Base-by-base conservation (phyloP, 2,113 vertebrate genomes). In the Phoxinus phoxinus region DNA sequence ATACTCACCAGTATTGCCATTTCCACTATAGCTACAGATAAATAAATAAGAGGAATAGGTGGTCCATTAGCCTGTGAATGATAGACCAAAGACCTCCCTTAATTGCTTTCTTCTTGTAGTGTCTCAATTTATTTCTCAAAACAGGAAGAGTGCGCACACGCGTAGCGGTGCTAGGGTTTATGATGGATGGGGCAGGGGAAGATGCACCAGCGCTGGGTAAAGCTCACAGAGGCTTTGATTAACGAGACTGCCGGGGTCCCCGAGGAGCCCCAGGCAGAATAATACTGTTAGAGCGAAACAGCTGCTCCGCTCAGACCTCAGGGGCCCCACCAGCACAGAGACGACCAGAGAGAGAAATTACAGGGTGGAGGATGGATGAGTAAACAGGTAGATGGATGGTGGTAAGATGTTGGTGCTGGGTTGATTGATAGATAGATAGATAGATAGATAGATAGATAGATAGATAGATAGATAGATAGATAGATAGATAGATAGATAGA, bases 131-230 rank as follows among this genome's bases (percentile, higher is more conserved):
- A 92, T 93, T 91, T 92, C 90, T 90, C 90, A 92, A 92, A 93
- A 93, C 59, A 91, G 94, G 88, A 87, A 92, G 91, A 27, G 17
- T 81, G 59, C 23, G 56, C 71, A 69, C 56, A 79, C 56, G 27
- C 44, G 11, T 30, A 73, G 79, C n/a, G n/a, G 35, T 84, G 75
- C 84, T 19, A n/a, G 81, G 81, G 90, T 94, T 94, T 94, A 95
- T 95, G 95, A 96, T 95, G 94, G 94, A 95, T 96, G 94, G 96
- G 92, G 91, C 90, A 86, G 80, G 90, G 91, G 85, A 83, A 82
- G 93, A 92, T 90, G 93, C 92, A 93, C 93, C 74, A 46, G 94
- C 87, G 90, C 85, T 23, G 86, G 83, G 92, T 92, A 92, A 94
- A 92, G 92, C 93, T 92, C 1, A 93, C 0, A 0, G 86, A 87